Evolutionary conservation across 2,888 invertebrate genomes (phyloP).

Genomic region (Leptopilina myrica): DNA sequence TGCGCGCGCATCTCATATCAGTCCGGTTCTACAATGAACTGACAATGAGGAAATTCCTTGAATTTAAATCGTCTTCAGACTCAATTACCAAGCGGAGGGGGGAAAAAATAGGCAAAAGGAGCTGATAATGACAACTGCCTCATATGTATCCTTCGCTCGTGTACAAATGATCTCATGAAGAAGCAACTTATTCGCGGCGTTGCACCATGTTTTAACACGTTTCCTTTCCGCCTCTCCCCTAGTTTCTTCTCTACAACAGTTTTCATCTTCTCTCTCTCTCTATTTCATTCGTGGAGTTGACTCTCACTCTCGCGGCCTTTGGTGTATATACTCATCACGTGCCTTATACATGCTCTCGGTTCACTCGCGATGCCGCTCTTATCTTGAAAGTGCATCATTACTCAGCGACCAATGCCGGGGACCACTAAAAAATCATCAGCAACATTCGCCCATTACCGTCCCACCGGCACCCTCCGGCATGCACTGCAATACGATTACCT

Average conservation of each 20-base stretch:
- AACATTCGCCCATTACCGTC: conserved; percentile 66
- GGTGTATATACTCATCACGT: conserved; percentile 31
- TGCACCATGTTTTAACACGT: conserved; percentile 57
- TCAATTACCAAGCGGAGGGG: background rate
- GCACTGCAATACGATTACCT: conserved; percentile 44
- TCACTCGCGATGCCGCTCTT: conserved; percentile 46
- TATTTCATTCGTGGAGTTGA: conserved; percentile 33
- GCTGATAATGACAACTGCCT: conserved; percentile 13
- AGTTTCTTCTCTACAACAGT: conserved; percentile 42
- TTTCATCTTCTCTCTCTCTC: conserved; percentile 44
- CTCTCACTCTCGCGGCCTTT: conserved; percentile 4
- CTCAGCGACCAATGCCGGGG: conserved; percentile 65
- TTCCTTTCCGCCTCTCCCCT: conserved; percentile 41
- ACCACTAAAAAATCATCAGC: conserved; percentile 68
- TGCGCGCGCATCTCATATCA: too few relatives aligned
- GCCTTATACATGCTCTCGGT: conserved; percentile 23
- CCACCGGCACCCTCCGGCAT: conserved; percentile 57
- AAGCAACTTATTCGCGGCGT: conserved; percentile 30
- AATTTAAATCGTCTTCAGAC: background rate
- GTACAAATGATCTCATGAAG: conserved; percentile 10
- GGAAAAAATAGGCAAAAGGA: background rate
- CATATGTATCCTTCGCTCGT: background rate
- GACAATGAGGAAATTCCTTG: too few relatives aligned
- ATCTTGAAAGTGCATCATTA: conserved; percentile 68
- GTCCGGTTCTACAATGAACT: too few relatives aligned